These are phyloP conservation scores for Creontiades dilutus DNA, from an alignment of 2,888 invertebrate genomes.

Conservation along the genomic window DNA sequence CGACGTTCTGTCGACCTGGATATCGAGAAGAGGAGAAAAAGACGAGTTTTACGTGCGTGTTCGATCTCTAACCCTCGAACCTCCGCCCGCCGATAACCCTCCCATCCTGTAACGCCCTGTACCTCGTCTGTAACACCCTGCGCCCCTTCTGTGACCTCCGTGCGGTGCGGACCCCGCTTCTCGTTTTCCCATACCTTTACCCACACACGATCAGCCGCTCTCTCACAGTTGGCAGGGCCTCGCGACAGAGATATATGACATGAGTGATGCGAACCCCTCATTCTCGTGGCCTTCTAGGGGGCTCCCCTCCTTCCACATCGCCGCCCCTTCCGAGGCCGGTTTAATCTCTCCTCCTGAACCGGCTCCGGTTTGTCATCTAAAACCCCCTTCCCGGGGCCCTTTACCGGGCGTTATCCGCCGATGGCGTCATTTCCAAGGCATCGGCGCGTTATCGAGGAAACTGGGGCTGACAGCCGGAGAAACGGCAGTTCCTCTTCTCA, in stretches of 20 bases:
- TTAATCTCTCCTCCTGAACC: conserved; percentile 43
- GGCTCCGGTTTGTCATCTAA: conserved; percentile 44
- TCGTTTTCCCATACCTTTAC: conserved; percentile 23
- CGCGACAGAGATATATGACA: conserved; percentile 42
- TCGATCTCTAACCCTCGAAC: neutral
- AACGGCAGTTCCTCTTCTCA: conserved; percentile 31
- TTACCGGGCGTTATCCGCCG: neutral
- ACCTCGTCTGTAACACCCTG: no score
- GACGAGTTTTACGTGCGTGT: neutral
- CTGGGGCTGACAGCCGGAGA: conserved; percentile 39
- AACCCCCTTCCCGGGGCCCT: neutral
- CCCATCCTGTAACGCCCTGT: no score
- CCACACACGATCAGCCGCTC: neutral
- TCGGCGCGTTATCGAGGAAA: conserved; percentile 35
- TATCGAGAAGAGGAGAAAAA: neutral
- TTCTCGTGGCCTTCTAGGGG: neutral
- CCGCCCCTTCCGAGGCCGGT: neutral
- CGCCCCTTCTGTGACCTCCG: no score
- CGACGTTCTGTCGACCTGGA: neutral
- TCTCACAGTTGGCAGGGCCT: conserved; percentile 35
- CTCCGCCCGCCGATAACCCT: neutral
- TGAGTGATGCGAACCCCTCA: conserved; percentile 48
- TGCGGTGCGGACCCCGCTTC: neutral
- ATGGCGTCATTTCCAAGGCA: conserved; percentile 46
- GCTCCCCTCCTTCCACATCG: neutral